Conservation (phyloP, 2,113 vertebrate species). For the Caretta caretta region DNA sequence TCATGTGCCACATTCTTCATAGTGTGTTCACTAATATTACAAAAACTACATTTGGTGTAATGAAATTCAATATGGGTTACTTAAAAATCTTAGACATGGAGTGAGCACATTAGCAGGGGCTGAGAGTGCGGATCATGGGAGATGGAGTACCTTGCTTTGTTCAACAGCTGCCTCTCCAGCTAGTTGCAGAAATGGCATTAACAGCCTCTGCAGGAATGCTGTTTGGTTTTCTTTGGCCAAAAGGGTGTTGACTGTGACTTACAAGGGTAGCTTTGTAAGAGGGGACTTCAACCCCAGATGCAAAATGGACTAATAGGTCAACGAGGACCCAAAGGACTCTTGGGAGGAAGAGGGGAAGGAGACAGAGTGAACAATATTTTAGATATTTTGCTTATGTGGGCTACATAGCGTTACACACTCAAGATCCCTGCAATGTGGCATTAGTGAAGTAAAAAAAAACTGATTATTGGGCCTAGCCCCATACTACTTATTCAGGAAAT, state of each 20-base stretch:
- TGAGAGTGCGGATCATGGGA: not conserved
- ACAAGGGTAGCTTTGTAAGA: not conserved
- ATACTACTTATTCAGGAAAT: not conserved
- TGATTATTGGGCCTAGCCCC: not conserved
- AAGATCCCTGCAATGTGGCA: not conserved
- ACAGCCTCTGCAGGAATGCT: not conserved
- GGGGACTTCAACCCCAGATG: not conserved
- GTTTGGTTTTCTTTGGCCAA: not conserved
- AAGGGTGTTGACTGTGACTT: not conserved
- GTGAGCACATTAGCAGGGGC: not conserved
- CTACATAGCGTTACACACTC: not conserved
- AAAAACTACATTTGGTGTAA: not conserved
- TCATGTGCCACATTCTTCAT: not conserved
- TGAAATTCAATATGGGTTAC: not conserved
- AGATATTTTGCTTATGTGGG: not conserved
- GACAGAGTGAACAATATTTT: not conserved
- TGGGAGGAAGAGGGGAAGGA: not conserved
- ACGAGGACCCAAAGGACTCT: not conserved
- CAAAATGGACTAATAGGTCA: not conserved
- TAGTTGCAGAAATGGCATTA: not conserved
- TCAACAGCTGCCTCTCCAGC: not conserved
- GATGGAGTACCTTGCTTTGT: not conserved
- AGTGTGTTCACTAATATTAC: not conserved
- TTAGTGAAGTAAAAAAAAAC: not conserved
- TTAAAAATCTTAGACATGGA: not conserved